phyloP scores from a whole-genome alignment of 2,797 vertebrate genomes.

The Halcyon smyrnensis region DNA sequence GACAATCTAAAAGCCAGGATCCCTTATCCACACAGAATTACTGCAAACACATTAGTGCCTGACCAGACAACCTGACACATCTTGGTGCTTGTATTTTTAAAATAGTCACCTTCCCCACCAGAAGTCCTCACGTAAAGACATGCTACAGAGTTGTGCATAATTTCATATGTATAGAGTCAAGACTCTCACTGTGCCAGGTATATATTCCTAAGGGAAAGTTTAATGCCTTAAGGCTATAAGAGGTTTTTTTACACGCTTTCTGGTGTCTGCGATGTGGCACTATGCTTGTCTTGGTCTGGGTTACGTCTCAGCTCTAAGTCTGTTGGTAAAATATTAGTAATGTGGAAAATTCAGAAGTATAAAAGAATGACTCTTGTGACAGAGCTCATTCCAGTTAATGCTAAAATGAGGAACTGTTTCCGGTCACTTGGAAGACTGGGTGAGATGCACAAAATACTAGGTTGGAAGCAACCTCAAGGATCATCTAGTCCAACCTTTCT shows the following conservation, averaged over 20 bases:
- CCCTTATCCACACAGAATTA: background rate
- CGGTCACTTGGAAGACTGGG: background rate
- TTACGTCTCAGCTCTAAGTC: background rate
- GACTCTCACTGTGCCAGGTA: background rate
- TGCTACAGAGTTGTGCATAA: background rate
- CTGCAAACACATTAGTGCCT: background rate
- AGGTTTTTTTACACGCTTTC: background rate
- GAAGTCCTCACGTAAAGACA: background rate
- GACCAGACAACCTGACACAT: background rate
- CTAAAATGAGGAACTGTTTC: background rate
- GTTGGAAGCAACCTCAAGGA: background rate
- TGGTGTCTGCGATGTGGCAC: background rate
- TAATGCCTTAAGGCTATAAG: background rate
- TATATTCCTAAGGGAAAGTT: fast-evolving
- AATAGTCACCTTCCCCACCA: background rate
- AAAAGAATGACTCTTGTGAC: background rate
- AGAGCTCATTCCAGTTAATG: background rate
- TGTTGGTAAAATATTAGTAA: background rate
- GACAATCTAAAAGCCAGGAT: background rate
- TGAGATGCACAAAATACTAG: background rate
- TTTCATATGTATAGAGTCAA: background rate
- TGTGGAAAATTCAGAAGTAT: background rate
- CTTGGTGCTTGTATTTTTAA: background rate
- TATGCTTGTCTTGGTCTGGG: background rate
- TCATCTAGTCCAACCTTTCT: background rate